These are phyloP conservation scores for Drosophila busckii DNA, from an alignment of 1,140 invertebrate genomes.

Conservation along the genomic window DNA sequence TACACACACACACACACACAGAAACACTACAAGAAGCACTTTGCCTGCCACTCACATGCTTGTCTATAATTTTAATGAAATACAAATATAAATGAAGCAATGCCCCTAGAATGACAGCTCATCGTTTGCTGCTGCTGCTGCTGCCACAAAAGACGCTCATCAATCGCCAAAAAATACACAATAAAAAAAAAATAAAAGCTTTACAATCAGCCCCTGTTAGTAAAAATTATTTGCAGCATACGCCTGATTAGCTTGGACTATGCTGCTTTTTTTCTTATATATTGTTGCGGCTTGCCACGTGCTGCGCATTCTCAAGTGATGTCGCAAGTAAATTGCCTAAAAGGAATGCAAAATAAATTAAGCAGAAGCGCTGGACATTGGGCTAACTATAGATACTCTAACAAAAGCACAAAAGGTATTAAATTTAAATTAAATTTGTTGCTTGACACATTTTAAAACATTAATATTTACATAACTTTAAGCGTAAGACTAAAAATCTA, in stretches of 20 bases:
- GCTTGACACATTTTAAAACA: no score
- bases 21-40: not conserved
- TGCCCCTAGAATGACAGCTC: conserved; percentile 61
- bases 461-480: no score
- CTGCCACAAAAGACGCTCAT: conserved; percentile 44
- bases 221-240: conserved; percentile 68
- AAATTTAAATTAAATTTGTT: no score
- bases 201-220: conserved; percentile 41
- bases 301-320: conserved; percentile 60
- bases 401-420: no score
- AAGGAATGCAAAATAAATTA: conserved; percentile 62
- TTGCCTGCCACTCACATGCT: not conserved
- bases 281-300: conserved; percentile 48
- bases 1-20: conserved; percentile 11
- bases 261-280: conserved; percentile 47
- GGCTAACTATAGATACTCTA: not conserved
- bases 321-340: conserved; percentile 4
- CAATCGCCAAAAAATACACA: conserved; percentile 49
- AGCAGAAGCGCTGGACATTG: conserved; percentile 15
- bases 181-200: no score
- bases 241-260: conserved; percentile 65
- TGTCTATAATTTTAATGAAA: conserved; percentile 72
- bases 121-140: no score
- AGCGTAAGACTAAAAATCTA: no score
- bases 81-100: conserved; percentile 72